Conservation (phyloP, 1,140 invertebrate genomes). For the Diuraphis noxia region DNA sequence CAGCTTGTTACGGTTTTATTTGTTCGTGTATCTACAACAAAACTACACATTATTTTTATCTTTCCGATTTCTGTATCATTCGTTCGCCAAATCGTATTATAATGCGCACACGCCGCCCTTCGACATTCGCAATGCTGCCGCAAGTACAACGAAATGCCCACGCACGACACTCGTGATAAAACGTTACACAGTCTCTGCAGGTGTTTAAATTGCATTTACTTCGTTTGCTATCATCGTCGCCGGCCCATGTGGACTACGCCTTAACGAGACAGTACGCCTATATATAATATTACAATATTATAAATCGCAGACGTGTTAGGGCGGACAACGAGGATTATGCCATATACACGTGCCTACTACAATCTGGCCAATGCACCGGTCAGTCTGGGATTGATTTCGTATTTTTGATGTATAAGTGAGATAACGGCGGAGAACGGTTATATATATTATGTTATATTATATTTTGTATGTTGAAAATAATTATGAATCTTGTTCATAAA, state of each 20-base stretch:
- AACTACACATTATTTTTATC: background rate
- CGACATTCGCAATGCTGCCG: background rate
- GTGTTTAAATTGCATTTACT: background rate
- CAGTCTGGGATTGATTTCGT: background rate
- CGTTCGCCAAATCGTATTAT: background rate
- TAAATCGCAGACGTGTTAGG: background rate
- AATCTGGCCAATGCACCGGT: background rate
- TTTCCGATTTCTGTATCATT: background rate
- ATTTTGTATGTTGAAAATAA: too few species aligned
- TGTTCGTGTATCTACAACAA: background rate
- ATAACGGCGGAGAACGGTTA: background rate
- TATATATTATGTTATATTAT: too few species aligned
- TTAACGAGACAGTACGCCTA: background rate
- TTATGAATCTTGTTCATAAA: too few species aligned
- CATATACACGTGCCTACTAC: background rate
- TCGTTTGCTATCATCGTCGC: background rate
- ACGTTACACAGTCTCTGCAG: background rate
- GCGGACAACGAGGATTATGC: background rate
- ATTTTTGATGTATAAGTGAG: background rate
- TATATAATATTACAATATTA: background rate
- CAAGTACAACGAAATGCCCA: background rate
- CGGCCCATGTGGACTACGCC: background rate
- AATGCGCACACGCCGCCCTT: background rate
- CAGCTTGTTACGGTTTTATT: background rate
- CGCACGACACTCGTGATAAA: constrained; percentile 1